These are phyloP conservation scores for Tetramorium parvispinum DNA, from an alignment of 1,140 invertebrate species.

Conservation along the genomic window DNA sequence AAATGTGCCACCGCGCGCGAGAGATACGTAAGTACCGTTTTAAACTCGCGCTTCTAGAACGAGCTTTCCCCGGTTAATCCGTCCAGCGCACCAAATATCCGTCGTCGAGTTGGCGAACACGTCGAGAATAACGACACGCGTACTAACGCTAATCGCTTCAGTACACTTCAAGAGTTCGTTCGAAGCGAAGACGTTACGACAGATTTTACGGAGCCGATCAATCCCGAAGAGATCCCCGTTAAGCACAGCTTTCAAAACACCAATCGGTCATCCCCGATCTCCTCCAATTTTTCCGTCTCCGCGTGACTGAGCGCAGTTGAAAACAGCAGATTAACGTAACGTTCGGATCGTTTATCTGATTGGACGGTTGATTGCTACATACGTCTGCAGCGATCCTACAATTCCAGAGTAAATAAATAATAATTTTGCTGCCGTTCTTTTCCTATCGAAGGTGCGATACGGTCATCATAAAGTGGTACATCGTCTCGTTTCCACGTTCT, in stretches of 20 bases:
- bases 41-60: conserved; percentile 78
- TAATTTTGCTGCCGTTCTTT: neutral
- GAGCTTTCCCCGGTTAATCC: conserved; percentile 70
- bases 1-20: conserved; percentile 83
- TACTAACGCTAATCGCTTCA: neutral
- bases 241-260: conserved; percentile 5
- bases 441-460: neutral
- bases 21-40: conserved; percentile 85
- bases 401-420: conserved; percentile 1
- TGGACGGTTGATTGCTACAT: neutral
- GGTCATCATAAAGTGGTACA: conserved; percentile 12
- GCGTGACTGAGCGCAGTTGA: neutral
- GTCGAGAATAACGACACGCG: conserved; percentile 14
- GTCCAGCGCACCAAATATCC: conserved; percentile 64
- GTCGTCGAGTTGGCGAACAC: conserved; percentile 13
- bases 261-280: neutral
- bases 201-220: neutral
- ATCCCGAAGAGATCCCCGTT: neutral
- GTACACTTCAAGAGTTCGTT: neutral
- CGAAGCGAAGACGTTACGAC: neutral
- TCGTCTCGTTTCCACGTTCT: conserved; percentile 58
- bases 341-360: neutral
- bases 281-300: neutral
- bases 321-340: neutral
- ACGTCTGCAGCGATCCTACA: neutral